A percentile compares a stretch with the other conserved stretches of the same genome.
phyloP scores from a whole-genome alignment of 1,140 invertebrate species.

The Uloborus diversus region DNA sequence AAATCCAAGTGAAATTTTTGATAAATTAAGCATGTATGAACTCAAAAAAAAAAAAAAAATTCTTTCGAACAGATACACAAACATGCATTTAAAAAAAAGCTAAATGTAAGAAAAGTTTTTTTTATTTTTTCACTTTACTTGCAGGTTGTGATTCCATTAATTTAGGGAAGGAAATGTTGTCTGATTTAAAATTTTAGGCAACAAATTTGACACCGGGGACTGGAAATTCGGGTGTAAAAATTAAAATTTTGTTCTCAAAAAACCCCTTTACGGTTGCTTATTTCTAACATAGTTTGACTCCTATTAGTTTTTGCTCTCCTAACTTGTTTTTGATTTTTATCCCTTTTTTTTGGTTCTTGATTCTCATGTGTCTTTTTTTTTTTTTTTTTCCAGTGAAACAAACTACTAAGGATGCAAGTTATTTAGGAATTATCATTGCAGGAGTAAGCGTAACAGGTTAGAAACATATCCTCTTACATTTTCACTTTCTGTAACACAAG shows the following conservation, averaged over 20 bases:
- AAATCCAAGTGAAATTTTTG: not conserved
- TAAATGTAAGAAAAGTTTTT: no score
- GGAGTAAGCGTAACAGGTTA: slow-evolving; percentile 78
- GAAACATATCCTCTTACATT: not conserved
- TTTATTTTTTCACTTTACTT: no score
- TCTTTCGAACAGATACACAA: no score
- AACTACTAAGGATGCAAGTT: slow-evolving; percentile 84
- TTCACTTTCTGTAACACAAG: not conserved
- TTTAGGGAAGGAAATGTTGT: no score
- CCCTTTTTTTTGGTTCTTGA: not conserved
- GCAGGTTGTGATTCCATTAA: no score
- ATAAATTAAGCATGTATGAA: not conserved
- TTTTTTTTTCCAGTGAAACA: slow-evolving; percentile 77
- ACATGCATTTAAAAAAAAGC: no score
- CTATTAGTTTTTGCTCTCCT: not conserved
- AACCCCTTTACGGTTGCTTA: no score
- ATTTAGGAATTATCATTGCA: slow-evolving; percentile 79
- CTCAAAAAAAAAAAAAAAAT: no score
- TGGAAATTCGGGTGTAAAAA: no score
- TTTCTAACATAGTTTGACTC: not conserved
- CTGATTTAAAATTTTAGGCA: no score
- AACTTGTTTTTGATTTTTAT: not conserved
- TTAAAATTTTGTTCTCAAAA: no score
- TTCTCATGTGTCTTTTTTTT: not conserved
- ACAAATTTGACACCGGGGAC: no score